A percentile compares a stretch with the other conserved stretches of the same genome.
These are phyloP conservation scores for Rattus norvegicus DNA, from an alignment of 2,113 vertebrate species.

Conservation along the genomic window GRCr8 NC_086024.1:46376501-46377000, in stretches of 20 bases:
- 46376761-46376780: not conserved
- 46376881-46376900: not conserved
- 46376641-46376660: too few species aligned
- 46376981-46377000: not conserved
- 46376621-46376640: too few species aligned
- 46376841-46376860: not conserved
- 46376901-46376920: not conserved
- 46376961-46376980: not conserved
- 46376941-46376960: not conserved
- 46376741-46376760: not conserved
- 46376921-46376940: not conserved
- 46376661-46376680: too few species aligned
- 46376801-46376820: rapidly evolving
- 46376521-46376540: not conserved
- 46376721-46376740: not conserved
- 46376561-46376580: not conserved
- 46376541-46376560: not conserved
- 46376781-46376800: not conserved
- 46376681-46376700: not conserved
- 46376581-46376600: not conserved
- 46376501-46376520: rapidly evolving
- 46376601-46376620: not conserved
- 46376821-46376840: not conserved
- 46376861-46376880: rapidly evolving
- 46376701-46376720: not conserved